These are phyloP conservation scores for Chymomyza procnemis DNA, from an alignment of 2,888 invertebrate genomes.

Conservation along the genomic window DNA sequence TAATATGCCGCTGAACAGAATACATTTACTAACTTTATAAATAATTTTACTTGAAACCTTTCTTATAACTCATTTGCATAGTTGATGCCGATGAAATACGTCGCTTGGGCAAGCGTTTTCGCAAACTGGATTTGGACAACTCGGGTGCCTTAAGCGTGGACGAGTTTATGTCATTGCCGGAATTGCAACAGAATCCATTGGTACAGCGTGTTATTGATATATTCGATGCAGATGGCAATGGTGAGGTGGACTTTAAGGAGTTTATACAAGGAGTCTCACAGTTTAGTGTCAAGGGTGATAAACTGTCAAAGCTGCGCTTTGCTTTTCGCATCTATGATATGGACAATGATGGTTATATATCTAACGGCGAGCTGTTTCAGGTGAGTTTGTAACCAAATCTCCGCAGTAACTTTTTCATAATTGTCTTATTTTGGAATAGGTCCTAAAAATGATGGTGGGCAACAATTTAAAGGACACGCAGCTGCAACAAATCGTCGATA, in stretches of 20 bases:
- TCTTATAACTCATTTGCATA: neutral
- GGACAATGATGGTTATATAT: slow-evolving; percentile 99
- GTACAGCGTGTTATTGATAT: slow-evolving; percentile 99
- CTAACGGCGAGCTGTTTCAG: slow-evolving; percentile 98
- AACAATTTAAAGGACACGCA: slow-evolving; percentile 99
- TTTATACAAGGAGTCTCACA: slow-evolving; percentile 99
- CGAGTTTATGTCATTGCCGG: slow-evolving; percentile 99
- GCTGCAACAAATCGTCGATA: slow-evolving; percentile 99
- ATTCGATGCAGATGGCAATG: slow-evolving; percentile 99
- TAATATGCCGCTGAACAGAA: no score
- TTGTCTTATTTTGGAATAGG: neutral
- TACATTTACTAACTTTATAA: no score
- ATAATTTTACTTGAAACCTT: no score
- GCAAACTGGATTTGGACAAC: slow-evolving; percentile 99
- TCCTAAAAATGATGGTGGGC: slow-evolving; percentile 99
- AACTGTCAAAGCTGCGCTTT: slow-evolving; percentile 98
- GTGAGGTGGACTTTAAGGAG: slow-evolving; percentile 94
- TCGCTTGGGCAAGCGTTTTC: slow-evolving; percentile 98
- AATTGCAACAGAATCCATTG: slow-evolving; percentile 98
- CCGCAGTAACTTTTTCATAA: neutral
- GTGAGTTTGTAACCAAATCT: slow-evolving; percentile 79
- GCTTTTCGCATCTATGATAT: slow-evolving; percentile 99
- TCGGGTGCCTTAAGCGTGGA: slow-evolving; percentile 98
- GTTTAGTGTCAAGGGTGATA: slow-evolving; percentile 99
- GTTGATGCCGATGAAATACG: slow-evolving; percentile 99